Evolutionary conservation across 2,113 vertebrate genomes (phyloP), one percentile per base, ranked within the genome.

Genomic region (Cranoglanis bouderius): DNA sequence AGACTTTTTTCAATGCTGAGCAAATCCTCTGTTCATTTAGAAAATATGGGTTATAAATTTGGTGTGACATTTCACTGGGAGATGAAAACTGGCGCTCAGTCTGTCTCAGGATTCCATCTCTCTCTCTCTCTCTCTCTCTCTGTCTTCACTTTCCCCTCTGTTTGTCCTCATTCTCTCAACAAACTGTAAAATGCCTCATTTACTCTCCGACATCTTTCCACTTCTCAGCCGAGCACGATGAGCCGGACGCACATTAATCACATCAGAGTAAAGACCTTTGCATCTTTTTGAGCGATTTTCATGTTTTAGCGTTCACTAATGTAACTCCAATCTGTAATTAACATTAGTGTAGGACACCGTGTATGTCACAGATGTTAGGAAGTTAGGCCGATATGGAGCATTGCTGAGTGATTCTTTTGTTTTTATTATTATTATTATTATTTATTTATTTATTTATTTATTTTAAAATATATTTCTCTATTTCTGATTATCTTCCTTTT

Each of bases 1-100:
- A 89, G 78, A 92, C 90, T 40, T 21, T 77, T 77, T 94, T 94
- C 93, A 92, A 92, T 90, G 92, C 93, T 88, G 92, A 93, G 92
- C 89, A 94, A 95, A 94, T 94, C 92, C 78, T 94, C 93, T 94
- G 94, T 95, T 94, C 93, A 93, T 95, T 95, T 94, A 89, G 53
- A 88, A 92, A 93, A 94, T 94, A 26, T 77, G 90, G 93, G 89
- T 85, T 90, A 92, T 92, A 93, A 93, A 94, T 94, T 89, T 86
- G 91, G 92, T 95, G 95, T 96, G 94, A 96, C 94, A 93, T 96
- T 95, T 95, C 92, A 94, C 93, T 29, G 89, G 86, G 10, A 92
- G 90, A 75, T 89, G 92, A 93, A 93, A 96, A 94, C 95, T 95
- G 96, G 93, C 94, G 91, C 40, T 91, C 89, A 89, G 90, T n/a